phyloP scores from a whole-genome alignment of 2,797 vertebrate species.

The Chelon auratus region DNA sequence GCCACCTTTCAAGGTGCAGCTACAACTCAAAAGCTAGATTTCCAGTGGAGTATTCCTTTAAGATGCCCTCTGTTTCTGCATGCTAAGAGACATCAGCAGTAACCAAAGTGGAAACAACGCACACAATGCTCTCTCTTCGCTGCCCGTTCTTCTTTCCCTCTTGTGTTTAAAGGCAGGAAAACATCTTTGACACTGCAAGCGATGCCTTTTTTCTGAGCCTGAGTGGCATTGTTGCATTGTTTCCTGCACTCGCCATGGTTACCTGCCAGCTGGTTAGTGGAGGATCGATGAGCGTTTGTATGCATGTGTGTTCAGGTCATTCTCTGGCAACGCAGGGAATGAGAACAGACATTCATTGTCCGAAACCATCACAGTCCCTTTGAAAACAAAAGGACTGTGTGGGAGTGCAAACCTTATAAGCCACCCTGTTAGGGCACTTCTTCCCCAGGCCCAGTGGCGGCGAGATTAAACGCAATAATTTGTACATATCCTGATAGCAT shows the following conservation, averaged over 20 bases:
- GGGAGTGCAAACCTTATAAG: conserved; percentile 95
- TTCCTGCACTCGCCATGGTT: conserved; percentile 77
- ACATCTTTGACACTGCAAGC: conserved; percentile 25
- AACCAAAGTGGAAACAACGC: conserved; percentile 77
- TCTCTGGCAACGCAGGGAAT: conserved; percentile 78
- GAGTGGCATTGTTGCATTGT: conserved; percentile 73
- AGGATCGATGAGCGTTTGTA: conserved; percentile 59
- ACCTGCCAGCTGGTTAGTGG: conserved; percentile 83
- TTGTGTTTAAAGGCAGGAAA: conserved; percentile 26
- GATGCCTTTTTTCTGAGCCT: conserved; percentile 52
- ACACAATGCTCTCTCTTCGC: conserved; percentile 61
- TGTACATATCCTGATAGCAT: conserved; percentile 98
- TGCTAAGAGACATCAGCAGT: conserved; percentile 74
- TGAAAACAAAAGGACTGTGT: conserved; percentile 64
- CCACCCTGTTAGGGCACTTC: conserved; percentile 97
- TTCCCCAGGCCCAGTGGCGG: conserved; percentile 97
- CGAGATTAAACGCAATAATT: conserved; percentile 96
- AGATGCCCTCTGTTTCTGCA: conserved; percentile 66
- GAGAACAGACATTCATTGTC: conserved; percentile 66
- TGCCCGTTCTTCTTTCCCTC: conserved; percentile 15
- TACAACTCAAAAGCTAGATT: conserved; percentile 13
- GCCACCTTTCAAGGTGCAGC: neutral
- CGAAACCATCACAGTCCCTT: conserved; percentile 65
- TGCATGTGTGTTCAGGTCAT: conserved; percentile 64
- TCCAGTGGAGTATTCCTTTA: conserved; percentile 56